phyloP scores from a whole-genome alignment of 1,140 invertebrate species.

The Habropoda laboriosa region DNA sequence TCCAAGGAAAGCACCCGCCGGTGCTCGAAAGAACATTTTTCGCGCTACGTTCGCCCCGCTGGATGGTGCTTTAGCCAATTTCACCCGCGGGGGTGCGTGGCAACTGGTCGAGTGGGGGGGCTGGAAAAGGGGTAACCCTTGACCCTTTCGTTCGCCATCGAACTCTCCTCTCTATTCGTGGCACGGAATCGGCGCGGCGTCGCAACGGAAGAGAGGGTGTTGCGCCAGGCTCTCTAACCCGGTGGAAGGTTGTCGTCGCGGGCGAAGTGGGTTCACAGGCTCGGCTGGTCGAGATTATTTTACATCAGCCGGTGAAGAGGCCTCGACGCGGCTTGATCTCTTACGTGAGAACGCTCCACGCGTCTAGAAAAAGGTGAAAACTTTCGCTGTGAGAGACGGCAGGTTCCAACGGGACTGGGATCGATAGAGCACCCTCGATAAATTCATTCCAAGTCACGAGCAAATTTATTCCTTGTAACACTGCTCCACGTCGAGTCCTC shows the following conservation, averaged over 20 bases:
- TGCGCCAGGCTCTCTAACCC: neutral
- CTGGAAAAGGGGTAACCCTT: neutral
- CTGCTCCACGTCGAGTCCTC: neutral
- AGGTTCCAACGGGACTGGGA: neutral
- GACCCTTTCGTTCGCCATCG: neutral
- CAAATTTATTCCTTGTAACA: slow-evolving; percentile 32
- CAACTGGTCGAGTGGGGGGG: too few relatives aligned
- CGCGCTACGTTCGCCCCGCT: neutral
- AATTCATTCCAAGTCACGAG: slow-evolving; percentile 7
- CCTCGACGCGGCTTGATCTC: slow-evolving; percentile 9
- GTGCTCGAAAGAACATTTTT: neutral
- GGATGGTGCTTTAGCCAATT: neutral
- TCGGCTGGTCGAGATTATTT: slow-evolving; percentile 26
- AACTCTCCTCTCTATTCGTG: neutral
- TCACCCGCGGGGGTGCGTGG: too few relatives aligned
- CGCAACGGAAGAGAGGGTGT: neutral
- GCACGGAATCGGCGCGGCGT: too few relatives aligned
- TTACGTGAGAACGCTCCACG: slow-evolving; percentile 10
- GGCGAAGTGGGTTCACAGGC: slow-evolving; percentile 33
- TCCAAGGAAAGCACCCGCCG: neutral
- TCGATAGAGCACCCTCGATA: slow-evolving; percentile 33
- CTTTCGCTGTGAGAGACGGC: neutral
- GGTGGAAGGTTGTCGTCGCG: neutral
- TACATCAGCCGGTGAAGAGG: slow-evolving; percentile 15
- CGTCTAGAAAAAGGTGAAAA: slow-evolving; percentile 24